Evolutionary conservation across 1,140 invertebrate species (phyloP), one percentile per base, ranked within the genome.

Genomic region (Aphis craccivora): DNA sequence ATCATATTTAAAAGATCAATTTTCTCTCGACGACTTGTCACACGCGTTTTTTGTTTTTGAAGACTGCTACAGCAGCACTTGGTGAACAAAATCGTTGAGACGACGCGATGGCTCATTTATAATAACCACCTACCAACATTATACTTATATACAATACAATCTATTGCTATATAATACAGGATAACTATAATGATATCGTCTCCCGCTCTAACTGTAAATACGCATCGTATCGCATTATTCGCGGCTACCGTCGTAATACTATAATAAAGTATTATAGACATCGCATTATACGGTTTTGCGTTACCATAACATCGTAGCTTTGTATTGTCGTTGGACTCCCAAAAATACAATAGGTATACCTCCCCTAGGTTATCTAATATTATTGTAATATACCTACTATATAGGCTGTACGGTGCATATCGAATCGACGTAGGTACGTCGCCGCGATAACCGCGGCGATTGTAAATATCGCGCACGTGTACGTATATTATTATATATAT

Each of bases 1-100:
- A 93, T 67, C 91, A 93, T 93, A 7, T 93, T 93, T n/a, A 40
- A 51, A 30, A 51, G 35, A 92, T 45, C 18, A 23, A 43, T 84
- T n/a, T 25, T 25, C 67, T 51, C 45, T 92, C 18, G 25, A n/a
- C 25, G 43, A 14, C 90, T 81, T 76, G 4, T 53, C 48, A n/a
- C 22, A 23, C 8, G 22, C 22, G 88, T 43, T 53, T 53, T 25
- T 25, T 30, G 0, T 30, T 30, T 22, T 53, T 1, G 53, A 45
- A 67, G 89, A 20, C 22, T n/a, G 60, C 4, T 76, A n/a, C 60
- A n/a, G n/a, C 60, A 76, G 60, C 60, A n/a, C 25, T 90, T 20
- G 25, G 20, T 4, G 55, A 67, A 90, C 89, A 43, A 90, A 40
- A 60, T 45, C 43, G 53, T 90, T 20, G 22, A 51, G 30, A 60